Evolutionary conservation across 2,888 invertebrate genomes (phyloP).

Genomic region (Nipponacmea schrenckii): DNA sequence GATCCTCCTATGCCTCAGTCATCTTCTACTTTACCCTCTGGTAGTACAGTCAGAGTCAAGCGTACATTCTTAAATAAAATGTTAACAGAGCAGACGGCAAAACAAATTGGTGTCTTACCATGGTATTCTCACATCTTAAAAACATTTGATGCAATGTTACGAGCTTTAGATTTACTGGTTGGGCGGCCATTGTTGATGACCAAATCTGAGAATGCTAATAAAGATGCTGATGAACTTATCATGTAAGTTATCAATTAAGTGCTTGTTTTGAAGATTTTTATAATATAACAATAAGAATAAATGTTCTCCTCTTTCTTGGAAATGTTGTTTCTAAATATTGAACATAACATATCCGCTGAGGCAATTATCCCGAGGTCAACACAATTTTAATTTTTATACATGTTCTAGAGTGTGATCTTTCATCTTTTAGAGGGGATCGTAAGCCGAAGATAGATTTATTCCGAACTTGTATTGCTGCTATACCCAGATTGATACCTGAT

Average conservation of each 20-base stretch:
- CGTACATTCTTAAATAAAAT: constrained; percentile 93
- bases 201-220: constrained; percentile 93
- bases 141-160: constrained; percentile 93
- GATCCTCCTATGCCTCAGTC: constrained; percentile 99
- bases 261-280: no score
- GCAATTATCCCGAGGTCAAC: no score
- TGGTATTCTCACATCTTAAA: constrained; percentile 96
- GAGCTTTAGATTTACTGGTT: constrained; percentile 94
- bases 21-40: constrained; percentile 92
- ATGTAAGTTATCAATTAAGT: constrained; percentile 53
- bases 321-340: not conserved
- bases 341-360: no score
- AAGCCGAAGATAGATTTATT: constrained; percentile 98
- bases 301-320: not conserved
- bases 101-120: constrained; percentile 94
- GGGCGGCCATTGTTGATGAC: constrained; percentile 97
- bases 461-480: constrained; percentile 97
- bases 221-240: constrained; percentile 73
- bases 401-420: no score
- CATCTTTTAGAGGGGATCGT: constrained; percentile 79
- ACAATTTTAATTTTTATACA: no score
- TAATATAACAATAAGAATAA: not conserved
- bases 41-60: constrained; percentile 92
- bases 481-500: constrained; percentile 96
- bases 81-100: constrained; percentile 88